Conservation (phyloP, 1,140 invertebrate species). For the Rhagoletis pomonella region DNA sequence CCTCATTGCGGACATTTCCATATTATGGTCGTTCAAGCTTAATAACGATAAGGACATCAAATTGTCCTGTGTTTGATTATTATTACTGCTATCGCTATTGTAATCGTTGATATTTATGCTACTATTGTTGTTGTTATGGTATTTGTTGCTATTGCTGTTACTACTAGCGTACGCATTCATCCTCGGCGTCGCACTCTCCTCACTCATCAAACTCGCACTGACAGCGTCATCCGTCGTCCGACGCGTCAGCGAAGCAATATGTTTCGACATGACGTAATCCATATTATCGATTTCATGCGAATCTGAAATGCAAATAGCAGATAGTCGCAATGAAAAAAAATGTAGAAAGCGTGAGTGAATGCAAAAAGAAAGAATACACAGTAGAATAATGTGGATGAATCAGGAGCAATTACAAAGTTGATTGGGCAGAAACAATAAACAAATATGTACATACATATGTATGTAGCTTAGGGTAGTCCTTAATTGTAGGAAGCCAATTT, state of each 20-base stretch:
- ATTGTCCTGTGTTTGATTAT: conserved; percentile 61
- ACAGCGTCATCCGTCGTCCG: neutral
- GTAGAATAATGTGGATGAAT: neutral
- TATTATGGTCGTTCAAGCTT: conserved; percentile 60
- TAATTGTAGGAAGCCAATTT: too few relatives aligned
- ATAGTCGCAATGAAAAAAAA: conserved; percentile 29
- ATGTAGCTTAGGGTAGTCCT: too few relatives aligned
- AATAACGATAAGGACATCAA: conserved; percentile 67
- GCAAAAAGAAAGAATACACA: neutral
- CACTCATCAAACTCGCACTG: neutral
- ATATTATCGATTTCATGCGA: conserved; percentile 71
- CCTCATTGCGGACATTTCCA: conserved; percentile 34
- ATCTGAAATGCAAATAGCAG: conserved; percentile 59
- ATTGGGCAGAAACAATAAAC: neutral
- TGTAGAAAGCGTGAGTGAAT: conserved; percentile 24
- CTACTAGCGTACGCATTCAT: neutral
- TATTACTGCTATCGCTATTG: conserved; percentile 36
- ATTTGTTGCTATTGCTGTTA: conserved; percentile 45
- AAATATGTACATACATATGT: neutral
- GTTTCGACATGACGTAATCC: conserved; percentile 66
- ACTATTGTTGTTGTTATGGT: conserved; percentile 13
- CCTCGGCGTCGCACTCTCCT: neutral
- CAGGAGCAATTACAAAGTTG: conserved; percentile 1
- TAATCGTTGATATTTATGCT: conserved; percentile 36
- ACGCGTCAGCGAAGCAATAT: conserved; percentile 54